Percentiles rank a stretch among this genome's conserved stretches.
Evolutionary conservation across 1,140 invertebrate species (phyloP).

Genomic region (Drosophila pseudoobscura): DNA sequence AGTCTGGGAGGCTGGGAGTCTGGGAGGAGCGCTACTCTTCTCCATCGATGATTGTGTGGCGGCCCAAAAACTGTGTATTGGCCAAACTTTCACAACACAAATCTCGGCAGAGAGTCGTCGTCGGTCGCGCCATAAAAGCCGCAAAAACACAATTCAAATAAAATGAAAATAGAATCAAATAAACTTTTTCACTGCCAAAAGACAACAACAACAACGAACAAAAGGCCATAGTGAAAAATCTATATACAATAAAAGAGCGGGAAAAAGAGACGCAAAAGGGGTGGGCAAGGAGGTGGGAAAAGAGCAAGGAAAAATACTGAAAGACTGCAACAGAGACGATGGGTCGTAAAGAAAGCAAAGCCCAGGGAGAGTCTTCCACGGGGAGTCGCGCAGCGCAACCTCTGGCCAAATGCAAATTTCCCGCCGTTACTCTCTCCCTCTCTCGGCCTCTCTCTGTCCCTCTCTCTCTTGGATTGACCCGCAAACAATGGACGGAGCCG

Average conservation of each 20-base stretch:
- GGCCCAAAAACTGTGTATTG: constrained; percentile 17
- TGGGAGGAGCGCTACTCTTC: constrained; percentile 24
- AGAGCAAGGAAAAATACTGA: constrained; percentile 29
- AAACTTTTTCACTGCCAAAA: constrained; percentile 55
- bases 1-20: constrained; percentile 23
- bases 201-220: constrained; percentile 29
- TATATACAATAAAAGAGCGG: constrained; percentile 30
- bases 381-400: constrained; percentile 58
- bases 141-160: constrained; percentile 73
- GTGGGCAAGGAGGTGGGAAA: constrained; percentile 6
- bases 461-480: constrained; percentile 21
- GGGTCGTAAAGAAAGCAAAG: constrained; percentile 80
- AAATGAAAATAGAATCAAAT: constrained; percentile 82
- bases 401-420: constrained; percentile 72
- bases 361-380: constrained; percentile 45
- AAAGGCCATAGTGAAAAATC: constrained; percentile 65
- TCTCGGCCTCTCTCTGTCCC: too few species aligned
- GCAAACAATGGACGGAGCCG: constrained; percentile 43
- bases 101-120: constrained; percentile 48
- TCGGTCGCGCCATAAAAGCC: constrained; percentile 68
- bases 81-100: constrained; percentile 64
- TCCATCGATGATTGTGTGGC: constrained; percentile 19
- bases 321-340: constrained; percentile 28
- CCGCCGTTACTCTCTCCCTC: background rate
- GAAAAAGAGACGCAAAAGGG: constrained; percentile 36